Evolutionary conservation across 2,888 invertebrate genomes (phyloP), one percentile per base, ranked within the genome.

Genomic region (Drosophila merina): DNA sequence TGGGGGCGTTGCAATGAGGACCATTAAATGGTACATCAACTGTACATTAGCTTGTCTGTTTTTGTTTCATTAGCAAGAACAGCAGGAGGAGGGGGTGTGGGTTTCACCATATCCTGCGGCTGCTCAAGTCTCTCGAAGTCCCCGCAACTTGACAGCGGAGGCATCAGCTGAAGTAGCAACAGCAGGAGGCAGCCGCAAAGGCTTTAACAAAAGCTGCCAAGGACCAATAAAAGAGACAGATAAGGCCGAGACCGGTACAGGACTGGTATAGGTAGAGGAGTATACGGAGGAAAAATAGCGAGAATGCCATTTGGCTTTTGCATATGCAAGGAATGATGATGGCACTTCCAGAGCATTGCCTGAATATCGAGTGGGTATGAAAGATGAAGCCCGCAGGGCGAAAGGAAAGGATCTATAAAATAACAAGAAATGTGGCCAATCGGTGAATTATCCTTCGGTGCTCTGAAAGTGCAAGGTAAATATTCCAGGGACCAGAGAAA

Each of bases 31-130:
- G 75, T 79, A 87, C 84, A 84, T 85, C 88, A 82, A 84, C 84
- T 84, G 74, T 86, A 86, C 84, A 84, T 84, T 87, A 84, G 85
- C 79, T 85, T 87, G 83, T 85, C 83, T 85, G 86, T 87, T 82
- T 87, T 86, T 77, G 88, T 84, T 87, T 85, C 84, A 83, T 83
- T 83, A 82, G 82, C 70, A 79, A 60, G 71, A 66, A 74, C 69
- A 73, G 77, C 47, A 57, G 44, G 44, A 48, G 45, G 31, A 7
- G 36, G 36, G 40, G 44, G 48, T 28, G 8, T 31, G 40, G 44
- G 48, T 28, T 6, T 31, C 33, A 25, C 49, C 55, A 59, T 74
- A 75, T 77, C 76, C 82, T 83, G 77, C 75, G 82, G 82, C 85
- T 72, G 54, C 71, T 70, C 9, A 62, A 57, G 77, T 77, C 82